Conservation (phyloP, 1,140 invertebrate genomes). For the Polypedilum pembai region DNA sequence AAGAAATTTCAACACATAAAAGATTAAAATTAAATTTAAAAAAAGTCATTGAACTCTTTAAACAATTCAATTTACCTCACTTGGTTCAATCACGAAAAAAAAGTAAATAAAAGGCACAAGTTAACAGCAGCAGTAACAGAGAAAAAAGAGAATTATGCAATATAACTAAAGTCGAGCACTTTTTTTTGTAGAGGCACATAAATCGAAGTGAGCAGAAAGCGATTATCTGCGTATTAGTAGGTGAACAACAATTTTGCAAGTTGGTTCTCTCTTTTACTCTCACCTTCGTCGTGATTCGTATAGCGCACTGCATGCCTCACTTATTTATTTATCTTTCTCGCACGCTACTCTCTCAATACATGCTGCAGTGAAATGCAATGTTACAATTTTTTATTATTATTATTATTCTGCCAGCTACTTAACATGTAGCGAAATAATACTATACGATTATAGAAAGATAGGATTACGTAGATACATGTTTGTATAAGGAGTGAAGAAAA, state of each 20-base stretch:
- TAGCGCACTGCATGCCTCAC: neutral
- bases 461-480: neutral
- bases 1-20: too few relatives aligned
- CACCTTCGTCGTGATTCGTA: neutral
- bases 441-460: neutral
- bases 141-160: neutral
- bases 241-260: constrained; percentile 20
- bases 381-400: constrained; percentile 4
- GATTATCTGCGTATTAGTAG: constrained; percentile 27
- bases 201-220: neutral
- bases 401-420: neutral
- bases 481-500: too few relatives aligned
- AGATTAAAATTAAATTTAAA: too few relatives aligned
- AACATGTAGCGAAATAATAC: neutral
- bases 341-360: neutral
- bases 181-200: neutral
- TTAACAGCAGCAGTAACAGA: neutral
- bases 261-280: neutral
- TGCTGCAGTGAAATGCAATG: neutral
- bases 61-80: neutral
- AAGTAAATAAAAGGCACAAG: too few relatives aligned
- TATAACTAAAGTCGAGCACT: constrained; percentile 3
- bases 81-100: constrained; percentile 14
- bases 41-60: neutral
- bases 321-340: neutral